Conservation (phyloP, 2,113 vertebrate genomes). For the Chrysemys picta region DNA sequence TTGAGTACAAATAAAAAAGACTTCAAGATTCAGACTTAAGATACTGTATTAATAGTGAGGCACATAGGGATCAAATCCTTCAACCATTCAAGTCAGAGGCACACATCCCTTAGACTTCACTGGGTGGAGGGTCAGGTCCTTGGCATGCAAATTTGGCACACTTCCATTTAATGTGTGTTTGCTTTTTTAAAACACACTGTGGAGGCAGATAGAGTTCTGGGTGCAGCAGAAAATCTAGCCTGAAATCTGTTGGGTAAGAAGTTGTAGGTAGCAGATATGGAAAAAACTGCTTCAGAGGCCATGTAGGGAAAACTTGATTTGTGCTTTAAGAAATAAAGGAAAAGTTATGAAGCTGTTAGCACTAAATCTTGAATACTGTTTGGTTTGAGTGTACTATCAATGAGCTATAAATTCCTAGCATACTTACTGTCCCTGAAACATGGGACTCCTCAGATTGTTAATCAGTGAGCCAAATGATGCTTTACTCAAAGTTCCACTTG, state of each 20-base stretch:
- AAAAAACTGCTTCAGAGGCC: background rate
- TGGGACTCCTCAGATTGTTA: background rate
- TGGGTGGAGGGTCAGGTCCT: background rate
- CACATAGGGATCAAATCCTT: background rate
- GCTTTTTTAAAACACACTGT: background rate
- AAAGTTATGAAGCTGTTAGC: background rate
- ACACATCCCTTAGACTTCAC: background rate
- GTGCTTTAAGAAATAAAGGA: slow-evolving; percentile 4
- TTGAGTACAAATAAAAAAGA: slow-evolving; percentile 48
- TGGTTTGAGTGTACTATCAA: background rate
- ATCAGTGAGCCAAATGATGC: slow-evolving; percentile 9
- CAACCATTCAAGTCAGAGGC: background rate
- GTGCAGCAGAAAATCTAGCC: background rate
- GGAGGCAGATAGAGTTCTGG: background rate
- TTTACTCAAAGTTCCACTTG: background rate
- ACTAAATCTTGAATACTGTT: background rate
- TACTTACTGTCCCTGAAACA: background rate
- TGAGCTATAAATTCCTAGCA: background rate
- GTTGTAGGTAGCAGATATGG: background rate
- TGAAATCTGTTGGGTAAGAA: background rate
- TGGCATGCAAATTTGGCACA: background rate
- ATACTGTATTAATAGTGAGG: slow-evolving; percentile 46
- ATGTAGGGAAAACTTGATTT: background rate
- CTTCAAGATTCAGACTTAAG: background rate
- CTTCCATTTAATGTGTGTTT: slow-evolving; percentile 3